Evolutionary conservation across 2,797 vertebrate species (phyloP).

Genomic region (Novumbra hubbsi): DNA sequence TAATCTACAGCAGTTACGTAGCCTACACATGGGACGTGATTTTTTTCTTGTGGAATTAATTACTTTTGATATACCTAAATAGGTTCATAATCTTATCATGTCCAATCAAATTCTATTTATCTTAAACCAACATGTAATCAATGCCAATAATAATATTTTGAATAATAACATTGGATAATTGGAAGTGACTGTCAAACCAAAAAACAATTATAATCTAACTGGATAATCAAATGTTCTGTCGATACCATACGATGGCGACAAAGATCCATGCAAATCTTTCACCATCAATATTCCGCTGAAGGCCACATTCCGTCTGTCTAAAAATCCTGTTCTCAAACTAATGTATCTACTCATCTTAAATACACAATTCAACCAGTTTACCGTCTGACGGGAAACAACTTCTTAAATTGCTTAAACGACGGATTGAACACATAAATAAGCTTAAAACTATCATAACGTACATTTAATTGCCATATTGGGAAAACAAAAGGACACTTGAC

Average conservation of each 20-base stretch:
- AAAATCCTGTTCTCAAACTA: neutral
- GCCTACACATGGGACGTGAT: neutral
- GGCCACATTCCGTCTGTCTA: neutral
- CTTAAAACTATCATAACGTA: too few relatives aligned
- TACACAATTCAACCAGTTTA: neutral
- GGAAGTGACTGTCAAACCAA: neutral
- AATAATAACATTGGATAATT: neutral
- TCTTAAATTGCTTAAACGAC: neutral
- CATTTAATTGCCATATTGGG: neutral
- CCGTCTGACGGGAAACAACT: neutral
- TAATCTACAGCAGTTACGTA: neutral
- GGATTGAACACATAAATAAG: neutral
- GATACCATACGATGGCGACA: slow-evolving; percentile 50
- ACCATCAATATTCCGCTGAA: neutral
- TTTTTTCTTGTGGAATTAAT: neutral
- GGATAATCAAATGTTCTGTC: neutral
- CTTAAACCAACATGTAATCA: neutral
- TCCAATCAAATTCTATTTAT: neutral
- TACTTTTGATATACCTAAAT: neutral
- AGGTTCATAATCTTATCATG: neutral
- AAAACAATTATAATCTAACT: neutral
- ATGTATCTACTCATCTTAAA: neutral
- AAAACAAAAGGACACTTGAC: neutral
- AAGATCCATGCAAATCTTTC: slow-evolving; percentile 33
- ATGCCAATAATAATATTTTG: neutral